Base-by-base conservation (phyloP, 2,888 invertebrate species). In the Chrysomela aeneicollis region DNA sequence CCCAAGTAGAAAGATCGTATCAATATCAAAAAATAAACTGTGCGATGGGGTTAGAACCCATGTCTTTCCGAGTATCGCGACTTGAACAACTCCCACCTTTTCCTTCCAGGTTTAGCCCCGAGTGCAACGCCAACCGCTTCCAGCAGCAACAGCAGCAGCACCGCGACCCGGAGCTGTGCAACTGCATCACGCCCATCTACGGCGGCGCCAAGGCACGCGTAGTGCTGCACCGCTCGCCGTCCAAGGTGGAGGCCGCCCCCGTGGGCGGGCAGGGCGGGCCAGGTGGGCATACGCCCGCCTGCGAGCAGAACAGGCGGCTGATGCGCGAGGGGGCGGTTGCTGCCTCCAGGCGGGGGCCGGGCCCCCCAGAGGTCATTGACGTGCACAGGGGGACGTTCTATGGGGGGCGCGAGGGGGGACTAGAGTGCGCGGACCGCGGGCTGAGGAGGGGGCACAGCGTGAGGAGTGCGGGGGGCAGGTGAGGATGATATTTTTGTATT, bases 281-380 rank as follows among this genome's bases (percentile, higher is more conserved):
- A 15, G 15, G 15, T 3, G 73, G 75, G 67, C 85, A 85, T 74
- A 83, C 84, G 35, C 85, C 84, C 74, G 83, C 81, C 62, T 85
- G 85, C 75, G 85, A 85, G 71, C 85, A 85, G 58, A 71, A 72
- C 47, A 71, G 72, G 35, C 42, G 71, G 12, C 66, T 57, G 8
- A 12, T 57, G 57, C 42, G 26, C 32, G 67, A 42, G 60, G 67
- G 46, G 64, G 57, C 22, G 50, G 35, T 26, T n/a, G 37, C 37
- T n/a, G n/a, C n/a, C n/a, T n/a, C n/a, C n/a, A 15, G 35, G 54
- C n/a, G 47, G 26, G 47, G 52, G 71, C 80, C 79, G 67, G 79
- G 81, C 63, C 82, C 82, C 22, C 82, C 82, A 21, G 82, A 82
- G 72, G 81, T 82, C 67, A 82, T 82, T 68, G 81, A 81, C 73